Conservation (phyloP, 2,888 invertebrate species). For the Liposcelis brunnea region DNA sequence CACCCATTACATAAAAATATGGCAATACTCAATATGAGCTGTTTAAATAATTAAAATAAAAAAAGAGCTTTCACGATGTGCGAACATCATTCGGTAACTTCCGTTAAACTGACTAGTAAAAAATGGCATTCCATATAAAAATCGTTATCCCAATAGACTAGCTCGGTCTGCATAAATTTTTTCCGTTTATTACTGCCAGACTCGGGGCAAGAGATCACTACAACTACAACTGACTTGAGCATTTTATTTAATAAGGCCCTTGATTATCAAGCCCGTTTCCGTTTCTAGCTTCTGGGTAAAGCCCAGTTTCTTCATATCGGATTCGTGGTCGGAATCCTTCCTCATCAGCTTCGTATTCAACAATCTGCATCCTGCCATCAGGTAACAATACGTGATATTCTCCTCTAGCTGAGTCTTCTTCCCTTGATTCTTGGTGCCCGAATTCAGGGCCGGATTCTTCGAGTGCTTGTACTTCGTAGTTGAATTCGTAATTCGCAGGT, state of each 20-base stretch:
- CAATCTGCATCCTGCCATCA: conserved; percentile 44
- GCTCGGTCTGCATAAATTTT: no score
- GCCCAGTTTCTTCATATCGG: conserved; percentile 24
- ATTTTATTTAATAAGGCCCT: not conserved
- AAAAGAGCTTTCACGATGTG: no score
- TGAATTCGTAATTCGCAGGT: conserved; percentile 44
- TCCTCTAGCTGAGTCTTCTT: conserved; percentile 43
- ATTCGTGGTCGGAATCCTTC: conserved; percentile 45
- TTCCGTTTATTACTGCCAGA: no score
- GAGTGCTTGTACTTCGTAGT: conserved; percentile 42
- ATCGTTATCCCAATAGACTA: no score
- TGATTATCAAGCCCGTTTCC: not conserved
- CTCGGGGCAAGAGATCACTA: no score
- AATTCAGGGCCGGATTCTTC: conserved; percentile 38
- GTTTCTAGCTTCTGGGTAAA: conserved; percentile 1
- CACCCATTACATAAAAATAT: no score
- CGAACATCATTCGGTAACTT: no score
- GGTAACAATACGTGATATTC: conserved; percentile 45
- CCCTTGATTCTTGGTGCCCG: conserved; percentile 44
- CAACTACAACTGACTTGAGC: no score
- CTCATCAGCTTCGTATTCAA: conserved; percentile 43
- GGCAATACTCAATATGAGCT: no score
- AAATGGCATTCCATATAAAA: no score
- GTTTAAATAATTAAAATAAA: no score
- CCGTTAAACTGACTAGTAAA: no score